phyloP scores from a whole-genome alignment of 2,113 vertebrate genomes.

The Equus przewalskii region DNA sequence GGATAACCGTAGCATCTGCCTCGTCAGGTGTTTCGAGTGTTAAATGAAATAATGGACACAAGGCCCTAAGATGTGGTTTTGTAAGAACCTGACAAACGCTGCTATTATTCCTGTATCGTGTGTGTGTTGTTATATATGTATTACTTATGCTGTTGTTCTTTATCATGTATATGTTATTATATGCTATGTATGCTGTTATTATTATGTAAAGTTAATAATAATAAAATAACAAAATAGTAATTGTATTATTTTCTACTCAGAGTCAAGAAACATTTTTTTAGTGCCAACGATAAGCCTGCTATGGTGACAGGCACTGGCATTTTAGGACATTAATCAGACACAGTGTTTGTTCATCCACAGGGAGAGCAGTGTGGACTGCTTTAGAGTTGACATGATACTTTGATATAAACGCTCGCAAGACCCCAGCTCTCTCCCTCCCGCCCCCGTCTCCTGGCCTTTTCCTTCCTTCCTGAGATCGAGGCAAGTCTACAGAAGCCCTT shows the following conservation, averaged over 20 bases:
- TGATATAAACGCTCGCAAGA: background rate
- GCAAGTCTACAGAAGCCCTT: background rate
- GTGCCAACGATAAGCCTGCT: background rate
- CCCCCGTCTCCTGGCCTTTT: background rate
- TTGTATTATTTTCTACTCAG: slow-evolving; percentile 40
- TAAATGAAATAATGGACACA: slow-evolving; percentile 2
- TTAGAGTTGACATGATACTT: background rate
- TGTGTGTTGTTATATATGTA: background rate
- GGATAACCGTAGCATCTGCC: background rate
- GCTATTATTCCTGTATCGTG: background rate
- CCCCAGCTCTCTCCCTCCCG: no score
- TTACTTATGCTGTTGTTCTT: background rate
- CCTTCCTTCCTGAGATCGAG: background rate
- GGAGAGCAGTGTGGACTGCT: background rate
- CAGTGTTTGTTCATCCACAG: background rate
- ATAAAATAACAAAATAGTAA: background rate
- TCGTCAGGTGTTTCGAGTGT: background rate
- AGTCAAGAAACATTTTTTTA: background rate
- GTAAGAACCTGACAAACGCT: background rate
- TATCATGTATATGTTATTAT: background rate
- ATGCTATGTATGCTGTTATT: background rate
- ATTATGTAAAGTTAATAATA: background rate
- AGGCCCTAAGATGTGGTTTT: background rate
- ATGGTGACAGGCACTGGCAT: background rate
- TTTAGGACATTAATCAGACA: background rate